Percentiles rank a stretch among this genome's conserved stretches.
phyloP scores from a whole-genome alignment of 2,113 vertebrate species.

The Bubo scandiacus region DNA sequence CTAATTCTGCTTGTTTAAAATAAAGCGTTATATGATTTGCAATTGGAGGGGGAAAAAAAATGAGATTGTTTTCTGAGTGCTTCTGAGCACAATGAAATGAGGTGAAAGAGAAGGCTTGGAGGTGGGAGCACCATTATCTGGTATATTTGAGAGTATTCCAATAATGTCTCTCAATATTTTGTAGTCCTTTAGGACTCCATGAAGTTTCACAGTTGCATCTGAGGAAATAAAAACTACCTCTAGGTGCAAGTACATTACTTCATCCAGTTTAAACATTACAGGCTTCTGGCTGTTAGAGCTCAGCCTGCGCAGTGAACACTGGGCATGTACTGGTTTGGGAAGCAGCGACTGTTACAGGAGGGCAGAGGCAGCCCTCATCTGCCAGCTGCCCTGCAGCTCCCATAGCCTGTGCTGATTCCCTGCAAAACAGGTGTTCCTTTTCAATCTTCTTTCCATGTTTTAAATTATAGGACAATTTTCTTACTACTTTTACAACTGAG shows the following conservation, averaged over 20 bases:
- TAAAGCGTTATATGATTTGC: background rate
- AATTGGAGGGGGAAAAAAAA: background rate
- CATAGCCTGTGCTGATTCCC: background rate
- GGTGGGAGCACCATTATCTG: background rate
- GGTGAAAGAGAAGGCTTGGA: background rate
- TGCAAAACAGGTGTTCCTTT: background rate
- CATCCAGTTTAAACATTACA: background rate
- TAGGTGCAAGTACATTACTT: background rate
- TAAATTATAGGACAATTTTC: background rate
- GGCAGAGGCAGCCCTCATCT: background rate
- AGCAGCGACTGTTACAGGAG: background rate
- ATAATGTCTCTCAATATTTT: background rate
- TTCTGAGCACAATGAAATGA: background rate
- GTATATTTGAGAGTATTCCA: background rate
- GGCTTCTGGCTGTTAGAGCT: background rate
- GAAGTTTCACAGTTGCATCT: background rate
- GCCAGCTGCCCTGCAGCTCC: background rate
- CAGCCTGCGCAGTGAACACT: rapidly evolving
- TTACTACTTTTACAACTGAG: background rate
- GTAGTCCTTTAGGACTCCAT: background rate
- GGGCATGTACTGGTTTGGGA: rapidly evolving
- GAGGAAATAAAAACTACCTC: background rate
- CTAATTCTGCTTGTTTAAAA: background rate
- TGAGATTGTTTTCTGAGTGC: background rate
- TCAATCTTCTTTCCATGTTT: background rate